Evolutionary conservation across 2,797 vertebrate genomes (phyloP).

Genomic region (Halcyon badia): DNA sequence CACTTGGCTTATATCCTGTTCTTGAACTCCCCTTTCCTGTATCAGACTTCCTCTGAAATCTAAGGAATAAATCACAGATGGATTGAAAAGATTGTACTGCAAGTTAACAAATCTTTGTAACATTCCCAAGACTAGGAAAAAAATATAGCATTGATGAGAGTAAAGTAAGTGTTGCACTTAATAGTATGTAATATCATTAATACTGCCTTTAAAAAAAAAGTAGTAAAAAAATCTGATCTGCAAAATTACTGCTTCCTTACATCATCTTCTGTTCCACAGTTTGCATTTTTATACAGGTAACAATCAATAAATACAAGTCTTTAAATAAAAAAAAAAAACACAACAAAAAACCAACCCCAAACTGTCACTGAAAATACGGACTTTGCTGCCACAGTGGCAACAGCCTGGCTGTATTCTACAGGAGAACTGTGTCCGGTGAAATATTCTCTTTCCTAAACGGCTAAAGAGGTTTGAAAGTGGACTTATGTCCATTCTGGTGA

Average conservation of each 20-base stretch:
- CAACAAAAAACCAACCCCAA: neutral
- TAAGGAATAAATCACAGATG: constrained; percentile 34
- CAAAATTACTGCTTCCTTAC: neutral
- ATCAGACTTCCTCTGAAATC: constrained; percentile 44
- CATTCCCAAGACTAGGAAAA: neutral
- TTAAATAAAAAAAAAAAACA: neutral
- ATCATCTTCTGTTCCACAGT: neutral
- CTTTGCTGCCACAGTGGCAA: neutral
- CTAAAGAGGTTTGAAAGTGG: neutral
- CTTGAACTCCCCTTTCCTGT: constrained; percentile 6
- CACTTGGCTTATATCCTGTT: constrained; percentile 12
- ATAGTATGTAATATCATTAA: neutral
- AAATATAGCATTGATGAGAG: neutral
- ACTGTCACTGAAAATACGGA: neutral
- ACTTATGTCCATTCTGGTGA: neutral
- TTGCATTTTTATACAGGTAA: neutral
- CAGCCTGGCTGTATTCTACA: neutral
- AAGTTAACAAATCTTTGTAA: neutral
- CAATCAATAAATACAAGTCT: neutral
- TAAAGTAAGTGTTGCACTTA: neutral
- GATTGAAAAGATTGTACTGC: constrained; percentile 10
- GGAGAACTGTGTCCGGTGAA: neutral
- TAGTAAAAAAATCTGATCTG: neutral
- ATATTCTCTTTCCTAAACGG: neutral
- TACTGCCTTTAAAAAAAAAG: neutral